Conservation (phyloP, 2,113 vertebrate genomes). For the Pheucticus melanocephalus region DNA sequence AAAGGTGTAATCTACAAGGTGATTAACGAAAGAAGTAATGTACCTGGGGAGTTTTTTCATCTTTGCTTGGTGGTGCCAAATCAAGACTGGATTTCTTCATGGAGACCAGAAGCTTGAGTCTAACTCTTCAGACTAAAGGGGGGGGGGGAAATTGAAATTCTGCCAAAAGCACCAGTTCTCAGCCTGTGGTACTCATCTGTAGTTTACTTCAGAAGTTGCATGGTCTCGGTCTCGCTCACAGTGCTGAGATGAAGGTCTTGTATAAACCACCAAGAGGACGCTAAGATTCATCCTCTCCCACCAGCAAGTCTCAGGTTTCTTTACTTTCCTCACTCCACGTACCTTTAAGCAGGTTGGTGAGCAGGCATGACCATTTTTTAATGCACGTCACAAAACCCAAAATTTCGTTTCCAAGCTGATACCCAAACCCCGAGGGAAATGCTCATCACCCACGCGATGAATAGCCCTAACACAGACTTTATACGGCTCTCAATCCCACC, state of each 20-base stretch:
- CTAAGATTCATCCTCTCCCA: background rate
- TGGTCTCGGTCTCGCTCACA: background rate
- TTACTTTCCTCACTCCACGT: background rate
- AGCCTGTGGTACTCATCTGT: background rate
- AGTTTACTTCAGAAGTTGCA: background rate
- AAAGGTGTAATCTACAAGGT: background rate
- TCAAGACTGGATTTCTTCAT: background rate
- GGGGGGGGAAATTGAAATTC: background rate
- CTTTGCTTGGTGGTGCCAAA: background rate
- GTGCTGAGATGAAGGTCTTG: background rate
- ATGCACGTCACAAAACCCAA: accelerated
- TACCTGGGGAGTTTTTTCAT: background rate
- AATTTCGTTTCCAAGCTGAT: background rate
- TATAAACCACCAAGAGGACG: background rate
- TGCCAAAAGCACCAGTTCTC: background rate
- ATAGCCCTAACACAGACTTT: accelerated
- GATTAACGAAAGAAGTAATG: background rate
- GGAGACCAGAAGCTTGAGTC: background rate
- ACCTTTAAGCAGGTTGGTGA: background rate
- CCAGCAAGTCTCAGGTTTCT: background rate
- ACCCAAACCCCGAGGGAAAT: background rate
- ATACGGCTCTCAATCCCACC: background rate
- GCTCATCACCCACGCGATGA: background rate
- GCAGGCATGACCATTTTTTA: background rate
- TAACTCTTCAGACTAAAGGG: background rate